Conservation (phyloP, 2,797 vertebrate genomes). For the Sebastes steindachneri region DNA sequence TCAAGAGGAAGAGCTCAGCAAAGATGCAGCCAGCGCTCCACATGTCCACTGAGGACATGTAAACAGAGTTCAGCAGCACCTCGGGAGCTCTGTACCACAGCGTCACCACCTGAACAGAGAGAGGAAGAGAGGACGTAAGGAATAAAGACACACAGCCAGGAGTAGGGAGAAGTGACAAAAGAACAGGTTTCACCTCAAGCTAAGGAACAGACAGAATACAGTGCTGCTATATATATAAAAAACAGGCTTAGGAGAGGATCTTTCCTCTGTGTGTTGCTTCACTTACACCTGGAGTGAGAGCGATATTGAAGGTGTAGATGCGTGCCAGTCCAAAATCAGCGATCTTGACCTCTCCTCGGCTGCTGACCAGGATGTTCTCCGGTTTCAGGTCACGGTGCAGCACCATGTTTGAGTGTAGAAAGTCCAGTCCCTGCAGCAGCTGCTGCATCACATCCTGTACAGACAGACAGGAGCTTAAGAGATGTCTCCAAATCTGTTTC, state of each 20-base stretch:
- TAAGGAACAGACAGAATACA: background rate
- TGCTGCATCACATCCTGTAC: constrained; percentile 81
- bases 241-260: background rate
- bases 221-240: fast-evolving
- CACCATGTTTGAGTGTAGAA: constrained; percentile 83
- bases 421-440: constrained; percentile 83
- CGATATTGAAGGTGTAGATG: constrained; percentile 80
- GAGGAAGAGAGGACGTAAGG: background rate
- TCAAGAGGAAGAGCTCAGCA: constrained; percentile 83
- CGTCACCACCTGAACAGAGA: constrained; percentile 80
- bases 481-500: background rate
- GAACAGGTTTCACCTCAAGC: background rate
- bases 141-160: background rate
- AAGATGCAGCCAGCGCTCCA: constrained; percentile 87
- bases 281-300: constrained; percentile 84
- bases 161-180: background rate
- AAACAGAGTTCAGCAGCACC: constrained; percentile 82
- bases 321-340: constrained; percentile 86
- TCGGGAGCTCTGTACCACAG: constrained; percentile 87
- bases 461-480: constrained; percentile 18
- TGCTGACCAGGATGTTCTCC: constrained; percentile 84
- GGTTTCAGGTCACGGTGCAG: constrained; percentile 87
- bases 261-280: background rate
- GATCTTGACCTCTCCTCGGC: constrained; percentile 83
- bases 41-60: constrained; percentile 84